Conservation (phyloP, 2,113 vertebrate species). For the Equus przewalskii region DNA sequence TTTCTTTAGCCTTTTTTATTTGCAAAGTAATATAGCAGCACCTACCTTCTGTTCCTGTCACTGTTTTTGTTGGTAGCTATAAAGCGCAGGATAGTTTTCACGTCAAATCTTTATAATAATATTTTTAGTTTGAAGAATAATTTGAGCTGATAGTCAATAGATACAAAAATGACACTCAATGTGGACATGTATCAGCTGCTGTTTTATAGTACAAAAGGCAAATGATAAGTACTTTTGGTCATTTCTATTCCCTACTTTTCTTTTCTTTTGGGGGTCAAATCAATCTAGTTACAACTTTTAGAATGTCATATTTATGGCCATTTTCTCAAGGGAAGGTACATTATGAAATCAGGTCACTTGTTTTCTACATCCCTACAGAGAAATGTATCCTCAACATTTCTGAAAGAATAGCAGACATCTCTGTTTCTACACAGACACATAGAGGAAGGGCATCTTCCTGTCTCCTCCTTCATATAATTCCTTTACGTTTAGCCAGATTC, state of each 20-base stretch:
- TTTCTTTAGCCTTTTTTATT: constrained; percentile 3
- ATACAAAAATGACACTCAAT: not conserved
- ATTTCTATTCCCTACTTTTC: constrained; percentile 12
- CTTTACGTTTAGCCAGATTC: not conserved
- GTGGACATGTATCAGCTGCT: not conserved
- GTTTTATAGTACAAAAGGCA: not conserved
- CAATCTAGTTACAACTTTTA: constrained; percentile 61
- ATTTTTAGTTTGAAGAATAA: constrained; percentile 51
- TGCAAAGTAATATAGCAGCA: not conserved
- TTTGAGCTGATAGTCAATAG: not conserved
- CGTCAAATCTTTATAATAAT: not conserved
- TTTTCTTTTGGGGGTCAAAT: not conserved
- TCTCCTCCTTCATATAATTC: not conserved
- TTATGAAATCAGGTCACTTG: constrained; percentile 76
- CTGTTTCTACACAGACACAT: not conserved
- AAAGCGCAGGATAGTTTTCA: not conserved
- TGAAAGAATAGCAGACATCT: not conserved
- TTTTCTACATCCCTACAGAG: constrained; percentile 63
- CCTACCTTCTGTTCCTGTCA: not conserved
- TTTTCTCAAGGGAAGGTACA: constrained; percentile 58
- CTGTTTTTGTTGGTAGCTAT: not conserved
- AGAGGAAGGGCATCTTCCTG: not conserved
- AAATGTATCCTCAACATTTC: not conserved
- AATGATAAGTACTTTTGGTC: not conserved
- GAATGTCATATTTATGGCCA: constrained; percentile 67